Evolutionary conservation across 2,113 vertebrate species (phyloP), one percentile per base, ranked within the genome.

Genomic region (Etheostoma spectabile): DNA sequence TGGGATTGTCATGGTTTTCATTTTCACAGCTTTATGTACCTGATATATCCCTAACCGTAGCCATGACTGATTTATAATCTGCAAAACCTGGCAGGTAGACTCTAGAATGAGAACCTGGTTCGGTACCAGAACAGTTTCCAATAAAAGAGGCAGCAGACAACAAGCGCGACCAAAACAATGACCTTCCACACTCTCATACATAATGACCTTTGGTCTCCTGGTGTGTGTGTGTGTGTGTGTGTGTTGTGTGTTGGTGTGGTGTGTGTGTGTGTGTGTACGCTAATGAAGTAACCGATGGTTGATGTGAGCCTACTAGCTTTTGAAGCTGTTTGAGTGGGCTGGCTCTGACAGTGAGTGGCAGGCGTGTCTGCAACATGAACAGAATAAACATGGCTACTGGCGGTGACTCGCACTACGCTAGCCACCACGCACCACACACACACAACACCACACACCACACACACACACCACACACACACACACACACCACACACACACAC

Each of bases 341-440:
- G 84, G 80, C 82, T 83, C 90, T 94, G 95, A 94, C 93, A 94
- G 92, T 94, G 93, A 94, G 88, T 94, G 94, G 92, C 91, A 93
- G 90, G 73, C 89, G 68, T 88, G 86, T 92, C 85, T 86, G 85
- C 85, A 88, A 94, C 94, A 95, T 95, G 91, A 95, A 95, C 86
- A 87, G 95, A 95, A 95, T 95, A 95, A 95, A 95, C 94, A 95
- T 95, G 93, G 84, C 84, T 87, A 80, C 89, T 93, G 84, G 88
- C 74, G 74, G 92, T 79, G 82, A 85, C 82, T 91, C 73, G 81
- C 73, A 86, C 74, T 55, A 69, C 33, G 73, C 77, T 21, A 79
- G 38, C n/a, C n/a, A n/a, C n/a, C n/a, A n/a, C n/a, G n/a, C n/a
- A n/a, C n/a, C n/a, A n/a, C n/a, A n/a, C n/a, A n/a, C n/a, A n/a